Evolutionary conservation across 2,797 vertebrate genomes (phyloP).

Genomic region (Myotis vivesi): DNA sequence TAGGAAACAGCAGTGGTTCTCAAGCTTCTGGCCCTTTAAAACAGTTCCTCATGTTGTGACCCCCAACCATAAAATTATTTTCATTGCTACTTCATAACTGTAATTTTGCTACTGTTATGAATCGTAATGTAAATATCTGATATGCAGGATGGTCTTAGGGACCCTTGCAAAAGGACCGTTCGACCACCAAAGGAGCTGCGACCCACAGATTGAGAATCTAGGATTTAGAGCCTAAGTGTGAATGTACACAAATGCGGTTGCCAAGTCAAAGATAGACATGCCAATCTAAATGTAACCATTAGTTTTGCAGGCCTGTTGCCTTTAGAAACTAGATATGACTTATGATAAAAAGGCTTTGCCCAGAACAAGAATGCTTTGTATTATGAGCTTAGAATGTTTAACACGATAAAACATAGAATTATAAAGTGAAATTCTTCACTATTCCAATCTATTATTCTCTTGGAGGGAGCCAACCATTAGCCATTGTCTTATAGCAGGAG

Average conservation of each 20-base stretch:
- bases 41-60: no score
- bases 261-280: no score
- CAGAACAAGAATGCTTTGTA: not conserved
- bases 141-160: no score
- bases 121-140: no score
- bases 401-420: not conserved
- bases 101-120: no score
- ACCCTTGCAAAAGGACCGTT: no score
- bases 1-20: not conserved
- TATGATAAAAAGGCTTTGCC: not conserved
- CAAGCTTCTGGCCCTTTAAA: no score
- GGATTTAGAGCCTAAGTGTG: not conserved
- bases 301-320: not conserved
- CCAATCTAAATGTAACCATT: not conserved
- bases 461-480: not conserved
- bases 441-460: not conserved
- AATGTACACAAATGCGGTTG: not conserved
- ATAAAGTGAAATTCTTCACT: not conserved
- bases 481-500: not conserved
- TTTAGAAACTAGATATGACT: not conserved
- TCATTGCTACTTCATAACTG: no score
- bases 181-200: no score
- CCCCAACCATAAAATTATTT: no score
- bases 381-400: conserved; percentile 29
- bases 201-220: no score